A percentile compares a stretch with the other conserved stretches of the same genome.
phyloP scores from a whole-genome alignment of 2,113 vertebrate genomes.

The Gymnogyps californianus region DNA sequence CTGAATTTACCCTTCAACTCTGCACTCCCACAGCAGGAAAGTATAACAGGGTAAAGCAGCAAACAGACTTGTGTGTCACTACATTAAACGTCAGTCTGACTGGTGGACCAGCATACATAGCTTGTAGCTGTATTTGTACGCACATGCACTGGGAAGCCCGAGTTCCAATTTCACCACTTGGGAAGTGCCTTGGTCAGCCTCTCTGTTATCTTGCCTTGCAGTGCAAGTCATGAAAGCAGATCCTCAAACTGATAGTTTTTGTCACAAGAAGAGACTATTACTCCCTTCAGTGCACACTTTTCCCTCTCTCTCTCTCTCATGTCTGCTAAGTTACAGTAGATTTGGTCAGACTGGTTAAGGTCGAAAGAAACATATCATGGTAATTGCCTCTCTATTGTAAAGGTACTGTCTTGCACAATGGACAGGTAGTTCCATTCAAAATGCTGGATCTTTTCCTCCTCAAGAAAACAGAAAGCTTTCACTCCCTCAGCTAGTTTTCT shows the following conservation, averaged over 20 bases:
- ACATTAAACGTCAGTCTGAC: not conserved
- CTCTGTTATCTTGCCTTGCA: not conserved
- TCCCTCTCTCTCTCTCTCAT: not conserved
- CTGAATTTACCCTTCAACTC: not conserved
- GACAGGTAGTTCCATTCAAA: not conserved
- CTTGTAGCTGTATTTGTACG: not conserved
- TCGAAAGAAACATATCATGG: not conserved
- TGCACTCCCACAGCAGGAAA: not conserved
- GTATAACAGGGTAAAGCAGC: not conserved
- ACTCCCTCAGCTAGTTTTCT: not conserved
- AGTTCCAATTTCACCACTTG: not conserved
- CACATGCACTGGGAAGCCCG: accelerated
- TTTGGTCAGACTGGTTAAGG: too few relatives aligned
- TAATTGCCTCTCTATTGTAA: not conserved
- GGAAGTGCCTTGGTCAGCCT: not conserved
- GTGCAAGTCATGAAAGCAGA: not conserved
- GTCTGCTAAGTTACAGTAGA: not conserved
- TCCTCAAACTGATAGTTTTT: not conserved
- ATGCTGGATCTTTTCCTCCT: not conserved
- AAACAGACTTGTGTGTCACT: not conserved
- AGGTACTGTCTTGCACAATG: not conserved
- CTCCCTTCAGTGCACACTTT: too few relatives aligned
- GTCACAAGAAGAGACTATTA: not conserved
- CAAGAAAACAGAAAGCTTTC: not conserved
- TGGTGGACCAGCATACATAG: not conserved